phyloP scores from a whole-genome alignment of 1,140 invertebrate genomes.

The Leptestheria dahalacensis region DNA sequence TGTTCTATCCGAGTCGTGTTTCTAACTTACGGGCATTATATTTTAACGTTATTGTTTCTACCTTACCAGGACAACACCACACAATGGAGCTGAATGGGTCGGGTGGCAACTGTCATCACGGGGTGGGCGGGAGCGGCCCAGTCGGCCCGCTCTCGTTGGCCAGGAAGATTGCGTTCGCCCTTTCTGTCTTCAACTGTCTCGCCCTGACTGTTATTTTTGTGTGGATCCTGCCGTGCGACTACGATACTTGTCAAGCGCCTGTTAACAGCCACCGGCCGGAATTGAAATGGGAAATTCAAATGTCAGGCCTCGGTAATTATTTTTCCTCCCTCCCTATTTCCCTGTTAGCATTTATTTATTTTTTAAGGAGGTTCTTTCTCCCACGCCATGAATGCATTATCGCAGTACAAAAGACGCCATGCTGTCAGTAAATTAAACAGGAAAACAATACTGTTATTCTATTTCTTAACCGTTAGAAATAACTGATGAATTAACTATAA shows the following conservation, averaged over 20 bases:
- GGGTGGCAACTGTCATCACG: background rate
- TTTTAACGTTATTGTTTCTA: no score
- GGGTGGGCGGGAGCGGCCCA: background rate
- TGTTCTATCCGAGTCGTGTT: no score
- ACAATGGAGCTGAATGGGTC: background rate
- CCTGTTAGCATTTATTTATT: no score
- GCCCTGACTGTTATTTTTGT: background rate
- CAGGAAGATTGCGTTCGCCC: background rate
- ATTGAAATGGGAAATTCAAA: background rate
- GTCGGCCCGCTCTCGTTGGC: background rate
- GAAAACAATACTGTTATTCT: no score
- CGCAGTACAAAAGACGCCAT: no score
- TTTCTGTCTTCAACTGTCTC: constrained; percentile 6
- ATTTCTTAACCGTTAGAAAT: no score
- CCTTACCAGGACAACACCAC: background rate
- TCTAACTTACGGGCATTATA: no score
- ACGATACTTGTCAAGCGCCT: background rate
- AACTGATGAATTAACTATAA: no score
- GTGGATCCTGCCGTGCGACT: constrained; percentile 7
- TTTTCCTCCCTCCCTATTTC: no score
- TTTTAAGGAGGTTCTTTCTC: no score
- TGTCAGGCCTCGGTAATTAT: background rate
- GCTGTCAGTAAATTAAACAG: no score
- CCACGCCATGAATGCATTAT: no score
- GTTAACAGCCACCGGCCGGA: background rate